Conservation (phyloP, 1,140 invertebrate genomes). For the Metopolophium dirhodum region DNA sequence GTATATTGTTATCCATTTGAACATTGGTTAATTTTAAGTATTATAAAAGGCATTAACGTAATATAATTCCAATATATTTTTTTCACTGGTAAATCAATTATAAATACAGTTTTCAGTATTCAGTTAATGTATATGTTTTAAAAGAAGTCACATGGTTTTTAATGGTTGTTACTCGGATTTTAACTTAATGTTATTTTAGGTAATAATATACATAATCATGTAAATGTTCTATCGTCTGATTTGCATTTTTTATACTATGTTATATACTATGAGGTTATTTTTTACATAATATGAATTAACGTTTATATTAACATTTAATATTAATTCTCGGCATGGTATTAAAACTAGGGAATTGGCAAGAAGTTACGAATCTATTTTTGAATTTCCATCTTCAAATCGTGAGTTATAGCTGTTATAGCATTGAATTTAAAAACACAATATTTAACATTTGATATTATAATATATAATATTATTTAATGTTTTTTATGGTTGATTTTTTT, state of each 20-base stretch:
- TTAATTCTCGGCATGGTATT: constrained; percentile 23
- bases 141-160: not conserved
- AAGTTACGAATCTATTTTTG: constrained; percentile 24
- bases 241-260: not conserved
- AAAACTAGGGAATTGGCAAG: constrained; percentile 14
- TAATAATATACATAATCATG: not conserved
- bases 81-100: too few species aligned
- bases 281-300: not conserved
- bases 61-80: too few species aligned
- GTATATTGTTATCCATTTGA: too few species aligned
- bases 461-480: not conserved
- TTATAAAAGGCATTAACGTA: too few species aligned
- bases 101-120: too few species aligned
- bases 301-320: not conserved
- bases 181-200: not conserved
- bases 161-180: too few species aligned
- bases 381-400: not conserved
- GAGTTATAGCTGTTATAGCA: not conserved
- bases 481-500: not conserved
- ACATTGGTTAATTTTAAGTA: too few species aligned
- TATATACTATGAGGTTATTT: not conserved
- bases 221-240: not conserved
- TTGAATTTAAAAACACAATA: not conserved
- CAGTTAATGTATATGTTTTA: too few species aligned
- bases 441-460: not conserved